Conservation (phyloP, 2,888 invertebrate genomes). For the Chouioia cunea region DNA sequence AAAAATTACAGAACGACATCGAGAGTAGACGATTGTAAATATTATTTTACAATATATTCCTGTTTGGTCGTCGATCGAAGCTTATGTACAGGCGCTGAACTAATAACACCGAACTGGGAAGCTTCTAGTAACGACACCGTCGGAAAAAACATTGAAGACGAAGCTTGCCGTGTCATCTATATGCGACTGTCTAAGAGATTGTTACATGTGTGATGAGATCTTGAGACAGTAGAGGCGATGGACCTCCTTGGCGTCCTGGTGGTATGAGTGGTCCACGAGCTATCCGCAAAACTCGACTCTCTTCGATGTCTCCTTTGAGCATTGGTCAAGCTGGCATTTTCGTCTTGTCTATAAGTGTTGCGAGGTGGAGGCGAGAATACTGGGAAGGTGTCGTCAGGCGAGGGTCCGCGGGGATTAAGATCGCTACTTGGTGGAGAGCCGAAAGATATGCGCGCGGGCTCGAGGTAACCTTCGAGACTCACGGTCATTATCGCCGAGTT, state of each 20-base stretch:
- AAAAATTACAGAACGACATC: no score
- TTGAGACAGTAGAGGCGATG: constrained; percentile 81
- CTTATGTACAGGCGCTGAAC: constrained; percentile 57
- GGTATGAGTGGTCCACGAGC: constrained; percentile 70
- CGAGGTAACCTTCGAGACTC: constrained; percentile 87
- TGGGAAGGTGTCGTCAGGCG: constrained; percentile 86
- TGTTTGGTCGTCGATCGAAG: constrained; percentile 48
- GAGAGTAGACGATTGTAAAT: no score
- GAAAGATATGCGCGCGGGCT: constrained; percentile 85
- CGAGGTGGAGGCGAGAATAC: constrained; percentile 88
- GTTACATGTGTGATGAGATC: constrained; percentile 94
- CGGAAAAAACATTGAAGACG: constrained; percentile 39
- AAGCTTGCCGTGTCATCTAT: background rate
- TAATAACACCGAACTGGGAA: constrained; percentile 27
- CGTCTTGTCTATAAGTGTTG: constrained; percentile 62
- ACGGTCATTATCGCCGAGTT: constrained; percentile 88
- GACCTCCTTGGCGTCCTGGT: constrained; percentile 78
- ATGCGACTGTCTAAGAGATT: background rate
- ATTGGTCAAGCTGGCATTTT: constrained; percentile 40
- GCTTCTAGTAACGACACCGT: constrained; percentile 40
- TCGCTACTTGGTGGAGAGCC: constrained; percentile 84
- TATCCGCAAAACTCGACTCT: constrained; percentile 70
- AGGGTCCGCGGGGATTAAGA: constrained; percentile 75
- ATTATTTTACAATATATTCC: no score
- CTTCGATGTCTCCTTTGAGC: constrained; percentile 60